Percentiles rank a stretch among this genome's conserved stretches.
Conservation (phyloP, 2,888 invertebrate genomes). For the Parochlus steinenii region DNA sequence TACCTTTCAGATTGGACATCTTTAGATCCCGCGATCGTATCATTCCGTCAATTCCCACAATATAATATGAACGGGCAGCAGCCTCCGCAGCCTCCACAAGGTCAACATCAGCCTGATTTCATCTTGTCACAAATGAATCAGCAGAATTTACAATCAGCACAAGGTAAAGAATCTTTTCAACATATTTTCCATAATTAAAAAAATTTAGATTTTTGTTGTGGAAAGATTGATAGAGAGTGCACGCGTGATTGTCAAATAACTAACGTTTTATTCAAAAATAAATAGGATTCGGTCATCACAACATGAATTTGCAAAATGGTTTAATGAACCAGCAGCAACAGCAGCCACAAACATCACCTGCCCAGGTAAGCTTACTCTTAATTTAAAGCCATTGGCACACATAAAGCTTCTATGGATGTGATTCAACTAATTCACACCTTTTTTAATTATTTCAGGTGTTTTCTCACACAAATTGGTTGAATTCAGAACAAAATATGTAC, state of each 20-base stretch:
- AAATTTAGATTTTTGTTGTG: neutral
- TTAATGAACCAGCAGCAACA: constrained; percentile 23
- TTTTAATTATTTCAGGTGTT: constrained; percentile 18
- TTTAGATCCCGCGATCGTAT: constrained; percentile 76
- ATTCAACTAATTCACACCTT: neutral
- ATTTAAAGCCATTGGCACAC: neutral
- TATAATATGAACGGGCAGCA: constrained; percentile 28
- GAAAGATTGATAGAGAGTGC: neutral
- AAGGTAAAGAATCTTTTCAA: too few relatives aligned
- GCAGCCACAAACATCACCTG: constrained; percentile 21
- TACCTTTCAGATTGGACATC: constrained; percentile 68
- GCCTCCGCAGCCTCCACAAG: constrained; percentile 19
- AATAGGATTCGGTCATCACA: constrained; percentile 23
- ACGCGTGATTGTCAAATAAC: neutral
- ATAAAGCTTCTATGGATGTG: neutral
- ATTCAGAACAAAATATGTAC: constrained; percentile 20
- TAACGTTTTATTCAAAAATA: constrained; percentile 4
- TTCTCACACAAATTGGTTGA: constrained; percentile 22
- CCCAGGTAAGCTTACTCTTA: constrained; percentile 22
- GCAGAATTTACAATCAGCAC: constrained; percentile 16
- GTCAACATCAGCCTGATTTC: constrained; percentile 22
- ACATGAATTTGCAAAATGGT: constrained; percentile 24
- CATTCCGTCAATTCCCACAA: constrained; percentile 29
- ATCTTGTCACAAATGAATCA: constrained; percentile 27
- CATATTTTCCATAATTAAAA: neutral